These are phyloP conservation scores for Alcedo atthis DNA, from an alignment of 2,797 vertebrate genomes.

Conservation along the genomic window DNA sequence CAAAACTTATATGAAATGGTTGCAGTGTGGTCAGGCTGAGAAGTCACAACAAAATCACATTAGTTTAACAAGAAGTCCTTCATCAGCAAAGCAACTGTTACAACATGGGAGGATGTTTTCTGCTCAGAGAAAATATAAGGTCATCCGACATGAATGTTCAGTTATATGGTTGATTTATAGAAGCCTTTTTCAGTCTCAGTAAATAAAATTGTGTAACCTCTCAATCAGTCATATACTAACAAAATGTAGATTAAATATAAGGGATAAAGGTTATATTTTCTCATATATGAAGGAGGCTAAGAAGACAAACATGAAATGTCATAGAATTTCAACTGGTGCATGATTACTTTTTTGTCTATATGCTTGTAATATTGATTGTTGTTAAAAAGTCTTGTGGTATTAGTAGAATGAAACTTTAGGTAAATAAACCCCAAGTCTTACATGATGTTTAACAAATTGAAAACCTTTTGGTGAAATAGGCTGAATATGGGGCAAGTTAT, in stretches of 20 bases:
- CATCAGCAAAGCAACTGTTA: neutral
- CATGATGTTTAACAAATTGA: neutral
- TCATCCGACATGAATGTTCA: neutral
- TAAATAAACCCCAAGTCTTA: neutral
- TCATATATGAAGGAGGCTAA: neutral
- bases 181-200: neutral
- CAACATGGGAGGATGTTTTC: neutral
- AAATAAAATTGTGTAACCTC: neutral
- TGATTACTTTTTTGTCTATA: neutral
- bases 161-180: neutral
- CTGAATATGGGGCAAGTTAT: neutral
- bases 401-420: neutral
- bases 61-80: neutral
- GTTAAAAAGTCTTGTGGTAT: neutral
- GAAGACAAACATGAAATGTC: neutral
- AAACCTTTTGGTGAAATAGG: neutral
- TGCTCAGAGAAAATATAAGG: neutral
- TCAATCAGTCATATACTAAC: neutral
- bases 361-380: neutral
- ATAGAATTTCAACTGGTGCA: neutral
- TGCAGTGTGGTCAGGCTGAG: neutral
- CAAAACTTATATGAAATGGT: neutral
- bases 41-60: neutral
- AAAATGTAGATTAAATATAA: neutral
- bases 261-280: neutral